Percentiles rank a stretch among this genome's conserved stretches.
These are phyloP conservation scores for Lateolabrax maculatus DNA, from an alignment of 2,797 vertebrate species.

Conservation along the genomic window DNA sequence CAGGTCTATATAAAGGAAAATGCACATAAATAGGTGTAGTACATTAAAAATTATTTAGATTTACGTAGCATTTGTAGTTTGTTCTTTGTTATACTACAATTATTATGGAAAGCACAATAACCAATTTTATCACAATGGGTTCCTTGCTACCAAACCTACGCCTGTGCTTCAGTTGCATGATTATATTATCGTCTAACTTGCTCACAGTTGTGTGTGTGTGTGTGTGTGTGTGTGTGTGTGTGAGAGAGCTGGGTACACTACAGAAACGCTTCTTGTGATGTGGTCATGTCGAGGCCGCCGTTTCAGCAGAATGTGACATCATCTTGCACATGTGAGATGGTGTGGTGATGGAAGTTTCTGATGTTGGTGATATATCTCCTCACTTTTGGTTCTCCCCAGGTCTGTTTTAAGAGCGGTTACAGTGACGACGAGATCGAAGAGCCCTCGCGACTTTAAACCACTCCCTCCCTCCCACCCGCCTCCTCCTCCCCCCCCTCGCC, in stretches of 20 bases:
- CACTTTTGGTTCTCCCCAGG: constrained; percentile 80
- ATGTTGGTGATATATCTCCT: constrained; percentile 35
- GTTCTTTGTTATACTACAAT: background rate
- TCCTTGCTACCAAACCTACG: background rate
- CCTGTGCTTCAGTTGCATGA: background rate
- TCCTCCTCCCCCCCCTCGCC: constrained; percentile 41
- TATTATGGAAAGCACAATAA: background rate
- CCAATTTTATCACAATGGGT: background rate
- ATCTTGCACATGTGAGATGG: background rate
- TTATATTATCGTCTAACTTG: background rate
- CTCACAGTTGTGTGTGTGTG: background rate
- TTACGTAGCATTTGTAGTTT: background rate
- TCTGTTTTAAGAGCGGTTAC: constrained; percentile 90
- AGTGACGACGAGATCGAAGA: constrained; percentile 88
- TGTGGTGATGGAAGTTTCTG: background rate
- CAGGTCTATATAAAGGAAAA: background rate
- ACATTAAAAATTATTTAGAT: background rate
- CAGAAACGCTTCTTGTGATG: background rate
- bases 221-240: too few species aligned
- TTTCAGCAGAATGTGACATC: background rate
- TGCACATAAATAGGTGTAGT: background rate
- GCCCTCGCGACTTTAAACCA: constrained; percentile 88
- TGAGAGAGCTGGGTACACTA: background rate
- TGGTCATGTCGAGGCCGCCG: background rate
- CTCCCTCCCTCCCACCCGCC: constrained; percentile 81